Percentiles rank a stretch among this genome's conserved stretches.
Evolutionary conservation across 2,797 vertebrate species (phyloP).

Genomic region (Eupleurogrammus muticus): DNA sequence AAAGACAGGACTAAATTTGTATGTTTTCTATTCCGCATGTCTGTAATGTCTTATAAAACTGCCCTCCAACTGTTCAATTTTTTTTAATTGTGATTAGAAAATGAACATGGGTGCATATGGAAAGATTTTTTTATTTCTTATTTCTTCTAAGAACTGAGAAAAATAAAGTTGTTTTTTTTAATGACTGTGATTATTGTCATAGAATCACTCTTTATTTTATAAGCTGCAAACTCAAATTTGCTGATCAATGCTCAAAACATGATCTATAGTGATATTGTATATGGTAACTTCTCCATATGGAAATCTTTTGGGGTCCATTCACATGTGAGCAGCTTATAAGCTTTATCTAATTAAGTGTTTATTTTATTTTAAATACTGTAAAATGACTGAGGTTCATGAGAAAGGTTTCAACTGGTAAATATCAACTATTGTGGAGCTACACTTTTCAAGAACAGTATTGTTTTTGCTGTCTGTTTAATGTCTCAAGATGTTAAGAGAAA

Average conservation of each 20-base stretch:
- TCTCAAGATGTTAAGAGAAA: too few relatives aligned
- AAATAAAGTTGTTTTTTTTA: slow-evolving; percentile 60
- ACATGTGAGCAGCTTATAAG: too few relatives aligned
- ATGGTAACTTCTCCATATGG: too few relatives aligned
- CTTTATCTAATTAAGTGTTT: too few relatives aligned
- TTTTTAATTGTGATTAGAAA: slow-evolving; percentile 6
- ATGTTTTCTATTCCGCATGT: neutral
- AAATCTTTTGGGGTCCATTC: too few relatives aligned
- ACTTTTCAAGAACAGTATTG: too few relatives aligned
- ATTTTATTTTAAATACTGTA: too few relatives aligned
- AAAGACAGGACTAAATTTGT: neutral
- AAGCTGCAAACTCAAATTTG: neutral
- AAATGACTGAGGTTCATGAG: too few relatives aligned
- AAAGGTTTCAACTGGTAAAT: too few relatives aligned
- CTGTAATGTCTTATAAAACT: slow-evolving; percentile 16
- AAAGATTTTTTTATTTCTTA: neutral
- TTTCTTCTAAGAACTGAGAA: slow-evolving; percentile 23
- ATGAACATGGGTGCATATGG: neutral
- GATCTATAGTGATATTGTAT: too few relatives aligned
- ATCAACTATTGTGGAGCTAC: too few relatives aligned
- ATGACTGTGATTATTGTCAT: slow-evolving; percentile 7
- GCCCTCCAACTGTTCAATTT: neutral
- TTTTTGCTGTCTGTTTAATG: too few relatives aligned
- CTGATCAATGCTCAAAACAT: neutral
- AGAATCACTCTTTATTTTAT: neutral